Percentiles rank a stretch among this genome's conserved stretches.
These are phyloP conservation scores for Sebastes goodei DNA, from an alignment of 2,797 vertebrate genomes.

Conservation along the genomic window DNA sequence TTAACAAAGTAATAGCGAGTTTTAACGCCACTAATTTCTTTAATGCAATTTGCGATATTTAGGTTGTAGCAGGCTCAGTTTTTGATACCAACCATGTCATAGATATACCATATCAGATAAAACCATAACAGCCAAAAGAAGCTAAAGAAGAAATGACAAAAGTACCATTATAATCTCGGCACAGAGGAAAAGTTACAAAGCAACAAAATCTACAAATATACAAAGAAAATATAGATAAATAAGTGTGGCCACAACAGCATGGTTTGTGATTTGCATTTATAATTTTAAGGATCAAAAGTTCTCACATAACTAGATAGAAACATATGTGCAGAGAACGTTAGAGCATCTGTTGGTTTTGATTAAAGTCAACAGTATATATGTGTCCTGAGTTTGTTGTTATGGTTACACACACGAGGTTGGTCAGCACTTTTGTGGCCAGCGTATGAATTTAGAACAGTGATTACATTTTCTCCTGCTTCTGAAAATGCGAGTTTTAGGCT, in stretches of 20 bases:
- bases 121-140: not conserved
- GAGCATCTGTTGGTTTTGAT: not conserved
- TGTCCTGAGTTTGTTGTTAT: not conserved
- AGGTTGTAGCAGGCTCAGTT: too few species aligned
- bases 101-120: not conserved
- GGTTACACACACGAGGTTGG: not conserved
- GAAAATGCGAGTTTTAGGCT: not conserved
- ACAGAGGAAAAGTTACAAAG: not conserved
- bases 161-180: not conserved
- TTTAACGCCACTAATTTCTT: too few species aligned
- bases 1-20: too few species aligned
- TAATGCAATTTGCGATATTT: too few species aligned
- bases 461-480: not conserved
- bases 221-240: not conserved
- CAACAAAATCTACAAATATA: not conserved
- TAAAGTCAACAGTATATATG: not conserved
- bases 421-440: not conserved
- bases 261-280: not conserved
- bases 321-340: not conserved
- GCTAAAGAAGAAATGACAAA: not conserved
- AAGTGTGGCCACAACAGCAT: not conserved
- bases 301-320: not conserved
- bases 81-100: too few species aligned
- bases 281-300: not conserved
- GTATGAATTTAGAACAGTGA: not conserved